Evolutionary conservation across 2,797 vertebrate species (phyloP).

Genomic region (Cuculus canorus): DNA sequence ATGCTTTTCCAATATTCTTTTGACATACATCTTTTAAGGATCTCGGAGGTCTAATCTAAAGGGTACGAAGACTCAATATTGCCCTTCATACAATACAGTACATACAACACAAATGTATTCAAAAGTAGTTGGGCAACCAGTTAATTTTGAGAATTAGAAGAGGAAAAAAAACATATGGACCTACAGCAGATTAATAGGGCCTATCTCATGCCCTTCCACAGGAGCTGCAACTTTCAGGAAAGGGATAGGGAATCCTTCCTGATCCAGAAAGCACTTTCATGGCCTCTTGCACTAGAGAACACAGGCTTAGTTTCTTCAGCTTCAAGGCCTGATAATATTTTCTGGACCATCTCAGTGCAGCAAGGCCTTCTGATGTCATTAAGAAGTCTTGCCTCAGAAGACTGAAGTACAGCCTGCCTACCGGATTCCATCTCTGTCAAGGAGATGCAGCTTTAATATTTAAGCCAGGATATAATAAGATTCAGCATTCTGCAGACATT

Average conservation of each 20-base stretch:
- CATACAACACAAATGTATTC: background rate
- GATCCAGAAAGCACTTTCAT: background rate
- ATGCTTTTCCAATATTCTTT: background rate
- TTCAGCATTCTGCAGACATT: background rate
- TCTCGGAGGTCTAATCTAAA: background rate
- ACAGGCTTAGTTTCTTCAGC: background rate
- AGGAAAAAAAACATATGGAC: background rate
- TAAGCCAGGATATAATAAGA: background rate
- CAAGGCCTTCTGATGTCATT: background rate
- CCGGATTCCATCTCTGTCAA: background rate
- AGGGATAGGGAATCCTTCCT: background rate
- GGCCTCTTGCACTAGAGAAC: background rate
- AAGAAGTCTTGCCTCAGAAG: background rate
- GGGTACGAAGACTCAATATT: background rate
- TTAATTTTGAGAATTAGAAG: background rate
- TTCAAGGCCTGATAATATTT: background rate
- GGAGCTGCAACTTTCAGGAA: background rate
- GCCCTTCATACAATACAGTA: background rate
- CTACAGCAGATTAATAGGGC: background rate
- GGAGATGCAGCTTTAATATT: background rate
- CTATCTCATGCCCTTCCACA: background rate
- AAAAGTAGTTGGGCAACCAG: background rate
- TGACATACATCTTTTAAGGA: background rate
- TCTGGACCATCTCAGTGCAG: background rate
- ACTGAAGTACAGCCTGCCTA: background rate